A percentile compares a stretch with the other conserved stretches of the same genome.
Conservation (phyloP, 2,113 vertebrate species). For the Guaruba guarouba region DNA sequence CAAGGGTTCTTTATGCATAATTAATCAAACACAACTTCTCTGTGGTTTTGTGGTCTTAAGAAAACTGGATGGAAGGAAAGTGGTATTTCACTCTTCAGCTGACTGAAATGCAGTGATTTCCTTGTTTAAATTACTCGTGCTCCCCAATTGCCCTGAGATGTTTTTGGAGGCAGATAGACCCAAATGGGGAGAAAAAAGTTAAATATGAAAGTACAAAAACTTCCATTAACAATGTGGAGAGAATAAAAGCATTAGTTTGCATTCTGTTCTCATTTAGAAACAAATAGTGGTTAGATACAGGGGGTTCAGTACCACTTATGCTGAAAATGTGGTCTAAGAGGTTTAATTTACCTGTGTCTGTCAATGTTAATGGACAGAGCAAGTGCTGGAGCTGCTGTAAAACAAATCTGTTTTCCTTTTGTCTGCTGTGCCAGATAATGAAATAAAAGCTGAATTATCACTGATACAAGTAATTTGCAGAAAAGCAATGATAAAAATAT, state of each 20-base stretch:
- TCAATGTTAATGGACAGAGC: slow-evolving; percentile 66
- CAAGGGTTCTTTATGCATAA: neutral
- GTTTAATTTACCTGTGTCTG: slow-evolving; percentile 63
- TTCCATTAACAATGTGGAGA: neutral
- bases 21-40: slow-evolving; percentile 15
- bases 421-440: slow-evolving; percentile 73
- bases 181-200: neutral
- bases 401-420: slow-evolving; percentile 71
- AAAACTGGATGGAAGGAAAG: slow-evolving; percentile 21
- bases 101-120: slow-evolving; percentile 47
- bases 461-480: slow-evolving; percentile 75
- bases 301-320: slow-evolving; percentile 17
- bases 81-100: slow-evolving; percentile 3
- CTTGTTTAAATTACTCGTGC: neutral
- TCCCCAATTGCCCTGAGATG: neutral
- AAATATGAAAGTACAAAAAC: neutral
- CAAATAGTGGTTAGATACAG: neutral
- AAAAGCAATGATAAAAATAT: slow-evolving; percentile 70
- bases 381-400: slow-evolving; percentile 66
- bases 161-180: neutral
- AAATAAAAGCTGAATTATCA: slow-evolving; percentile 78
- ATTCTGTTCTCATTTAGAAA: neutral
- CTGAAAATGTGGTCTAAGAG: slow-evolving; percentile 49
- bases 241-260: neutral
- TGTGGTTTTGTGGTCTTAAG: slow-evolving; percentile 30